phyloP scores from a whole-genome alignment of 2,888 invertebrate genomes.

The Monopis laevigella region DNA sequence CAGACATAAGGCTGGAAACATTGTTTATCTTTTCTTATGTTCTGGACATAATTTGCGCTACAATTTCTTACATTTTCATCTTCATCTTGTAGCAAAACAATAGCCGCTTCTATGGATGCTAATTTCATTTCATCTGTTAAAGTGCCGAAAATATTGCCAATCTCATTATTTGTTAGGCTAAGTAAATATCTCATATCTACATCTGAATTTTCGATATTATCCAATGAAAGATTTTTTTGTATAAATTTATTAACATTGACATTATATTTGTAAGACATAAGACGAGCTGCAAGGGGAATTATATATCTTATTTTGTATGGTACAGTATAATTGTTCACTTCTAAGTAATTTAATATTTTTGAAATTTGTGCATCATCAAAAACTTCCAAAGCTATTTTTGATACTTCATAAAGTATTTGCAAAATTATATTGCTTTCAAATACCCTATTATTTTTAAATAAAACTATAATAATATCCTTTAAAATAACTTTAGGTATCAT shows the following conservation, averaged over 20 bases:
- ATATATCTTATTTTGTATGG: constrained; percentile 38
- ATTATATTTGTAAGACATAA: constrained; percentile 22
- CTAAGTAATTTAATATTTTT: constrained; percentile 21
- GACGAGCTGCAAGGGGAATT: constrained; percentile 38
- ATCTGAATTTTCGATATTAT: constrained; percentile 39
- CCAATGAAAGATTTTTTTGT: constrained; percentile 29
- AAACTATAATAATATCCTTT: constrained; percentile 26
- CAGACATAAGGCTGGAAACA: constrained; percentile 39
- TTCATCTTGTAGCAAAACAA: constrained; percentile 65
- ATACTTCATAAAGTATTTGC: constrained; percentile 41
- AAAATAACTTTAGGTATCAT: constrained; percentile 23
- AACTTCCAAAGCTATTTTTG: constrained; percentile 24
- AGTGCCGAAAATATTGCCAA: constrained; percentile 29
- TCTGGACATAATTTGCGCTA: constrained; percentile 38
- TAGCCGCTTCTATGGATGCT: constrained; percentile 38
- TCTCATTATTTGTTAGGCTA: constrained; percentile 45
- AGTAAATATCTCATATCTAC: constrained; percentile 46
- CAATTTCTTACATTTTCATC: constrained; percentile 53
- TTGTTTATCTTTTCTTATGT: constrained; percentile 22
- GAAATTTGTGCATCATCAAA: constrained; percentile 22
- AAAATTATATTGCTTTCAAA: constrained; percentile 31
- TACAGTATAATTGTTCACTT: constrained; percentile 19
- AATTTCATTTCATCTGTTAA: constrained; percentile 35
- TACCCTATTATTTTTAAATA: constrained; percentile 27
- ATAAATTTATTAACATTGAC: constrained; percentile 26